Evolutionary conservation across 2,888 invertebrate genomes (phyloP).

Genomic region (Aporophyla lueneburgensis): DNA sequence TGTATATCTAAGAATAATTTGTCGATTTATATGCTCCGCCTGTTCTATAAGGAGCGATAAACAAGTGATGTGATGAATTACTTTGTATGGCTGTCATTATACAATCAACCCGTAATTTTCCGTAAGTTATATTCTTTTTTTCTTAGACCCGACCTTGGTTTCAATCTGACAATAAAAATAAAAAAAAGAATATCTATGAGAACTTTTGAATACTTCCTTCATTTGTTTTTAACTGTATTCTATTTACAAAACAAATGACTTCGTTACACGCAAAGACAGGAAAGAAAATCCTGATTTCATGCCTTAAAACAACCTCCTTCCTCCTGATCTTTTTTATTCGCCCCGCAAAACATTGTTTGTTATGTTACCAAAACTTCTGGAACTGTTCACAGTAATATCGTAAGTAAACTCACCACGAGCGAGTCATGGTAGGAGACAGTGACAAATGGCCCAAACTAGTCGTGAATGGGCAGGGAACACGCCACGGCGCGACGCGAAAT

Average conservation of each 20-base stretch:
- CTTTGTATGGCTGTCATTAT: conserved; percentile 20
- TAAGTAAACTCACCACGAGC: conserved; percentile 47
- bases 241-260: conserved; percentile 18
- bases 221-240: conserved; percentile 18
- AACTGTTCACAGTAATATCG: conserved; percentile 40
- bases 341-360: conserved; percentile 22
- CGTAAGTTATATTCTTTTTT: conserved; percentile 21
- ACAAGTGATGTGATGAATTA: conserved; percentile 50
- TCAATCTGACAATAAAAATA: conserved; percentile 1
- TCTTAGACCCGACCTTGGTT: conserved; percentile 31
- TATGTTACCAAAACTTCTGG: conserved; percentile 45
- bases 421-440: conserved; percentile 56
- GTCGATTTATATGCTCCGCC: conserved; percentile 51
- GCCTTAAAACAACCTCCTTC: conserved; percentile 9
- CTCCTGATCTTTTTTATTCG: conserved; percentile 27
- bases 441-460: conserved; percentile 52
- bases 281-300: conserved; percentile 22
- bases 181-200: conserved; percentile 32
- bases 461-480: conserved; percentile 56
- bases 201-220: conserved; percentile 35
- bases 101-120: conserved; percentile 43
- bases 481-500: conserved; percentile 51
- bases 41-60: conserved; percentile 27
- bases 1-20: conserved; percentile 42
- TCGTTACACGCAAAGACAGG: conserved; percentile 36